phyloP scores from a whole-genome alignment of 2,888 invertebrate species.

The Ethmia dodecea region DNA sequence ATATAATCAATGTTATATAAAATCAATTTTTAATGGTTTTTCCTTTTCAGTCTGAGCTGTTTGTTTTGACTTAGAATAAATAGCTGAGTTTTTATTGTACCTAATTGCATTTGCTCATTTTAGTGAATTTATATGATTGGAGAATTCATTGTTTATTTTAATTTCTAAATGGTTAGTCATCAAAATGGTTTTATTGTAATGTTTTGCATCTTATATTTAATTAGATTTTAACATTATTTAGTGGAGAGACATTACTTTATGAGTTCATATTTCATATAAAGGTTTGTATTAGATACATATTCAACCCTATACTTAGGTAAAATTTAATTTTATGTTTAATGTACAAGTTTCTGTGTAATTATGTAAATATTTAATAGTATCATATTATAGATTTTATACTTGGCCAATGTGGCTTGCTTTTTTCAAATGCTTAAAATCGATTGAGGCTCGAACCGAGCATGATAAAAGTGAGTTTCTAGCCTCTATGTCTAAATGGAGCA shows the following conservation, averaged over 20 bases:
- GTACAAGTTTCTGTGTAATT: constrained; percentile 51
- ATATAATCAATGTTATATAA: constrained; percentile 28
- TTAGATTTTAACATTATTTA: no score
- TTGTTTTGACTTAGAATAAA: constrained; percentile 3
- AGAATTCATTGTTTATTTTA: not conserved
- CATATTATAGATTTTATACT: constrained; percentile 54
- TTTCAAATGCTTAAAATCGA: constrained; percentile 5
- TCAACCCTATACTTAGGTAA: constrained; percentile 28
- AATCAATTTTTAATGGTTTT: constrained; percentile 33
- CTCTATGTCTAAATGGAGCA: constrained; percentile 26
- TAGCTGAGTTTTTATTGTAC: constrained; percentile 48
- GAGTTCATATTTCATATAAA: no score
- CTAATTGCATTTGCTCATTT: constrained; percentile 59
- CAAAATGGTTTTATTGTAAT: not conserved
- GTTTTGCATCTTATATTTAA: no score
- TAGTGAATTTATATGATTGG: constrained; percentile 20
- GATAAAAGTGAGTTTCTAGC: no score
- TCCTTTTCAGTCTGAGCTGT: constrained; percentile 16
- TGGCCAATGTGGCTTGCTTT: constrained; percentile 30
- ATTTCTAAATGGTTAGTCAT: no score
- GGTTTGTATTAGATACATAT: constrained; percentile 21
- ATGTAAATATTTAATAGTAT: constrained; percentile 55
- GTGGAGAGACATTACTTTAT: no score
- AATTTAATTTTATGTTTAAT: constrained; percentile 38
- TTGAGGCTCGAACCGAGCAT: no score